These are phyloP conservation scores for Caenorhabditis brenneri DNA, from an alignment of 1,140 invertebrate genomes.

Conservation along the genomic window DNA sequence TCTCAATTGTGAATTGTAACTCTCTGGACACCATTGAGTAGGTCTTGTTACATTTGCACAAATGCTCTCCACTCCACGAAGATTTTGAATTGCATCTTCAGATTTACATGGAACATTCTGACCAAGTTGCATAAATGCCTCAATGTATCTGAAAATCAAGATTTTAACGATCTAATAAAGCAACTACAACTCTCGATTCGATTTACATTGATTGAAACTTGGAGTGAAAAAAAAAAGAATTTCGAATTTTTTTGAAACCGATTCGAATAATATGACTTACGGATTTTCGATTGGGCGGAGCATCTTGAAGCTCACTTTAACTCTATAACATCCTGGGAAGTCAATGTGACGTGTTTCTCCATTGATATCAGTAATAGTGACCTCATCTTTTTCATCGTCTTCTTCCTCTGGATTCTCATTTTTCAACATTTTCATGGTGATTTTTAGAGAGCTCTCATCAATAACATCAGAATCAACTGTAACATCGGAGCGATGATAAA, in stretches of 20 bases:
- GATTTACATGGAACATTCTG: constrained; percentile 58
- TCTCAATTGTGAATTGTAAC: constrained; percentile 54
- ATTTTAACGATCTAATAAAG: not conserved
- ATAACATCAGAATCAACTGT: constrained; percentile 22
- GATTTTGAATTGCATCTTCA: constrained; percentile 35
- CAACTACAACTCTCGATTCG: too few species aligned
- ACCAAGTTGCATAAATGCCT: constrained; percentile 59
- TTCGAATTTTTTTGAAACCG: too few species aligned
- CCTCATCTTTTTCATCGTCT: constrained; percentile 41
- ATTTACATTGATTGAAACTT: too few species aligned
- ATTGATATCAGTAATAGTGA: constrained; percentile 54
- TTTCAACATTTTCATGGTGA: constrained; percentile 32
- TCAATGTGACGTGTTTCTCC: constrained; percentile 50
- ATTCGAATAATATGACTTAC: too few species aligned
- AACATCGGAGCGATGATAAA: not conserved
- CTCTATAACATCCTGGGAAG: constrained; percentile 59
- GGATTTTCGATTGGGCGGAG: constrained; percentile 55
- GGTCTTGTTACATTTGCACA: constrained; percentile 55
- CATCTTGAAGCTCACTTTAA: constrained; percentile 54
- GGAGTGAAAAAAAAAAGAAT: too few species aligned
- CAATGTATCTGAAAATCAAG: constrained; percentile 52
- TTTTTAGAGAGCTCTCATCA: constrained; percentile 24
- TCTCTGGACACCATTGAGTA: constrained; percentile 60
- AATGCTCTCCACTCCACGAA: constrained; percentile 44
- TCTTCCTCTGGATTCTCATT: constrained; percentile 29